Conservation (phyloP, 23 tunicate species). For the Trididemnum clinides region DNA sequence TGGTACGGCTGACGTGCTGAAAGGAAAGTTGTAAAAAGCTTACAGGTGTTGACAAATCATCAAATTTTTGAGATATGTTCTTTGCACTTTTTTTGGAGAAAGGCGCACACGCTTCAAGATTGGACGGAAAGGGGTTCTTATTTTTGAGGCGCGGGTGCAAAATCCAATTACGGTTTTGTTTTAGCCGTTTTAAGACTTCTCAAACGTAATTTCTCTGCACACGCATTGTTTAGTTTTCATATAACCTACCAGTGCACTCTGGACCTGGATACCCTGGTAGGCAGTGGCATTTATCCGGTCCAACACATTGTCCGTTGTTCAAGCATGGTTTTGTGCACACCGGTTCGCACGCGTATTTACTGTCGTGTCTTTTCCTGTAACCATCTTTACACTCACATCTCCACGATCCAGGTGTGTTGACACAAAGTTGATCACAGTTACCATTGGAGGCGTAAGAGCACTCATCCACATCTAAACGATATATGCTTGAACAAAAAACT, state of each 20-base stretch:
- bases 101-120: not conserved
- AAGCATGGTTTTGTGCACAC: conserved; percentile 57
- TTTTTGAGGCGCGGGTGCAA: too few relatives aligned
- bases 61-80: too few relatives aligned
- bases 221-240: too few relatives aligned
- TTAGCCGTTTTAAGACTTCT: too few relatives aligned
- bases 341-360: conserved; percentile 67
- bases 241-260: conserved; percentile 72
- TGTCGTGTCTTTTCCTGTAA: conserved; percentile 49
- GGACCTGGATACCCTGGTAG: conserved; percentile 79
- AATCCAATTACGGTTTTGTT: too few relatives aligned
- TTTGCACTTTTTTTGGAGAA: not conserved
- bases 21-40: too few relatives aligned
- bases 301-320: conserved; percentile 72
- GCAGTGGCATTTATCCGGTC: conserved; percentile 74
- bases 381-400: conserved; percentile 78
- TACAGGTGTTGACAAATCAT: too few relatives aligned
- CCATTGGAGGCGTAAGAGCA: conserved; percentile 62
- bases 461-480: conserved; percentile 85
- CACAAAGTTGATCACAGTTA: conserved; percentile 73
- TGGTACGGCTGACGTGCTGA: too few relatives aligned
- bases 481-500: too few relatives aligned
- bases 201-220: too few relatives aligned
- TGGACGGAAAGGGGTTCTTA: not conserved
- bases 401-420: conserved; percentile 83